These are phyloP conservation scores for Torymus aiolomorphi DNA, from an alignment of 2,888 invertebrate genomes.

Conservation along the genomic window DNA sequence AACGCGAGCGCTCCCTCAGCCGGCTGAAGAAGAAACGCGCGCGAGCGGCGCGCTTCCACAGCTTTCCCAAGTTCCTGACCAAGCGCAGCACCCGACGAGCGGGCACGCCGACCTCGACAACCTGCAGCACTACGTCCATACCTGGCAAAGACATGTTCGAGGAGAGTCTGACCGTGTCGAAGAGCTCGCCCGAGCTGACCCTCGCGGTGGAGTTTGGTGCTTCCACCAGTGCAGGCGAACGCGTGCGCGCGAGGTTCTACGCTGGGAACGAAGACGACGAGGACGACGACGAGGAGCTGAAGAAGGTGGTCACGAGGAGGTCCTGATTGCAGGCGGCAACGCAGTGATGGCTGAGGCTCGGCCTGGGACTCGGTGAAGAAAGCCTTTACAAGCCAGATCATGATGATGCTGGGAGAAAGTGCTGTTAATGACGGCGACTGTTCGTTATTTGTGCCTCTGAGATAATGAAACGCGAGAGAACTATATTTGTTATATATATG, in stretches of 20 bases:
- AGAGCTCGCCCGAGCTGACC: constrained; percentile 56
- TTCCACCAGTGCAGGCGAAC: background rate
- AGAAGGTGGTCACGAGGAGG: constrained; percentile 13
- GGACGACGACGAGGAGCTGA: constrained; percentile 33
- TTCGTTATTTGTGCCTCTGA: no score
- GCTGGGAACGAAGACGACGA: constrained; percentile 53
- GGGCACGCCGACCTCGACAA: no score
- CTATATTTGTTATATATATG: background rate
- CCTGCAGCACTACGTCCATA: background rate
- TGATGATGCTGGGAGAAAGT: no score
- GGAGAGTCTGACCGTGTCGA: constrained; percentile 33
- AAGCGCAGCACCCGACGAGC: background rate
- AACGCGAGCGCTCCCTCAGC: background rate
- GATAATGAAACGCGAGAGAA: background rate
- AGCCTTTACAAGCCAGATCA: background rate
- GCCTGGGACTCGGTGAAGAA: background rate
- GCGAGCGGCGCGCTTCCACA: constrained; percentile 38
- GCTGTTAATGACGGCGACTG: background rate
- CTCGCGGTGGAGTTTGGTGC: constrained; percentile 40
- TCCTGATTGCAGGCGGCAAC: constrained; percentile 25
- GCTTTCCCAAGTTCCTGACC: constrained; percentile 48
- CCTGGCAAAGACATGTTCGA: background rate
- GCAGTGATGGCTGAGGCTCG: no score
- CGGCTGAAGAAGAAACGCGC: background rate
- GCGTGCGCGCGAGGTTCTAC: constrained; percentile 43